These are phyloP conservation scores for Mythimna albipuncta DNA, from an alignment of 2,888 invertebrate genomes.

Conservation along the genomic window DNA sequence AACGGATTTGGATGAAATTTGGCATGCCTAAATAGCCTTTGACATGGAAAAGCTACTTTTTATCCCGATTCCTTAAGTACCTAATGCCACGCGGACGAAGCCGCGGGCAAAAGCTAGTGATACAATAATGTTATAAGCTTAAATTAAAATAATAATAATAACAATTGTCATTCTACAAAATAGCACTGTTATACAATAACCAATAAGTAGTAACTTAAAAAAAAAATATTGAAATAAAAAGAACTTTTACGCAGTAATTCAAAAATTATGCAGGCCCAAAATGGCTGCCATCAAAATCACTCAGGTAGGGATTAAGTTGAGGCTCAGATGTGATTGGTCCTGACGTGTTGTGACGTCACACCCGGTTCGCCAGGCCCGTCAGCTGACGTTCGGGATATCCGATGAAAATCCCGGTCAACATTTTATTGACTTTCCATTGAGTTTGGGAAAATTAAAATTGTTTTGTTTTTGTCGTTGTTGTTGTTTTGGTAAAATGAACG, in stretches of 20 bases:
- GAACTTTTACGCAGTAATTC: background rate
- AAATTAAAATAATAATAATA: no score
- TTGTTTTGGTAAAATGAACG: background rate
- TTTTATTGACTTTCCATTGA: conserved; percentile 19
- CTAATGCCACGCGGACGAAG: no score
- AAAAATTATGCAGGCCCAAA: conserved; percentile 30
- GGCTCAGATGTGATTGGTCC: conserved; percentile 34
- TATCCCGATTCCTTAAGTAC: no score
- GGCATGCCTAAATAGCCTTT: no score
- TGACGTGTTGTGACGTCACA: conserved; percentile 27
- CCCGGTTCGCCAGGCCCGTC: conserved; percentile 23
- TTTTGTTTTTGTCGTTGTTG: conserved; percentile 14
- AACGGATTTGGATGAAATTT: no score
- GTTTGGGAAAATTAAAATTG: conserved; percentile 10
- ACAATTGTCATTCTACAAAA: no score
- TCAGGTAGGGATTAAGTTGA: conserved; percentile 39
- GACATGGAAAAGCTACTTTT: no score
- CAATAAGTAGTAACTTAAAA: no score
- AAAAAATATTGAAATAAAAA: no score
- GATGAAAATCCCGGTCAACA: conserved; percentile 4
- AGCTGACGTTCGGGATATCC: conserved; percentile 28
- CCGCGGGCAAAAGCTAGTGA: no score
- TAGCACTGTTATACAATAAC: no score
- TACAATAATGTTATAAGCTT: no score
- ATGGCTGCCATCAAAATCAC: conserved; percentile 23